These are phyloP conservation scores for Scolopax rusticola DNA, from an alignment of 2,797 vertebrate species.

Conservation along the genomic window DNA sequence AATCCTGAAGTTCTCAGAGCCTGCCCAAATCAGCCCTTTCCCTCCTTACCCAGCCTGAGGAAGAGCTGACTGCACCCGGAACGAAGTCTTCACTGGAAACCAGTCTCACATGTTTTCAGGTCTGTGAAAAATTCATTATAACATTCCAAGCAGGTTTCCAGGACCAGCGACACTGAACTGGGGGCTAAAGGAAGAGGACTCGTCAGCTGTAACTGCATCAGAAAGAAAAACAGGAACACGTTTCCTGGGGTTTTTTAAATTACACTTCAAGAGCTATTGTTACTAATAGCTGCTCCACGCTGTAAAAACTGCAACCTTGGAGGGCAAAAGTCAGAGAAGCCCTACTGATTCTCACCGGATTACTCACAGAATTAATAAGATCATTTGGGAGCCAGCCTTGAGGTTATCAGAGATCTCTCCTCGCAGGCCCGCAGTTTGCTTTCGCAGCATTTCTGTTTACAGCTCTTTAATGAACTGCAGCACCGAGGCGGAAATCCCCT, in stretches of 20 bases:
- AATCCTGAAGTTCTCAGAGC: not conserved
- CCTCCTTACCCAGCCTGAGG: constrained; percentile 8
- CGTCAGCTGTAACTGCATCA: constrained; percentile 68
- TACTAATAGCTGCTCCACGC: constrained; percentile 55
- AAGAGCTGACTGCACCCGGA: not conserved
- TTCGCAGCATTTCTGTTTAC: constrained; percentile 53
- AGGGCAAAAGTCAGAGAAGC: constrained; percentile 67
- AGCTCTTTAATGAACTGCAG: constrained; percentile 67
- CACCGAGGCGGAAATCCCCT: constrained; percentile 60
- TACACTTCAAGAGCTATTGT: constrained; percentile 58
- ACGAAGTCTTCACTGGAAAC: not conserved
- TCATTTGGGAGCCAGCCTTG: constrained; percentile 69
- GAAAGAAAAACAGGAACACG: constrained; percentile 67
- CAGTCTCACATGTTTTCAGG: not conserved
- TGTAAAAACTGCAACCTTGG: constrained; percentile 46
- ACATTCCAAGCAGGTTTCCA: constrained; percentile 47
- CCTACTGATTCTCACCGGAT: constrained; percentile 46
- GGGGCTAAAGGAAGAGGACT: constrained; percentile 22
- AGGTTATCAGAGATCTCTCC: constrained; percentile 75
- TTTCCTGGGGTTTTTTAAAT: constrained; percentile 72
- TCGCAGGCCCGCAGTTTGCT: constrained; percentile 35
- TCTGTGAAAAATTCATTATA: constrained; percentile 49
- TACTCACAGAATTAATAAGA: constrained; percentile 73
- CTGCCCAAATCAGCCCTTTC: not conserved
- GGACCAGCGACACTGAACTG: constrained; percentile 4